Evolutionary conservation across 1,140 invertebrate genomes (phyloP).

Genomic region (Solenopsis fugax): DNA sequence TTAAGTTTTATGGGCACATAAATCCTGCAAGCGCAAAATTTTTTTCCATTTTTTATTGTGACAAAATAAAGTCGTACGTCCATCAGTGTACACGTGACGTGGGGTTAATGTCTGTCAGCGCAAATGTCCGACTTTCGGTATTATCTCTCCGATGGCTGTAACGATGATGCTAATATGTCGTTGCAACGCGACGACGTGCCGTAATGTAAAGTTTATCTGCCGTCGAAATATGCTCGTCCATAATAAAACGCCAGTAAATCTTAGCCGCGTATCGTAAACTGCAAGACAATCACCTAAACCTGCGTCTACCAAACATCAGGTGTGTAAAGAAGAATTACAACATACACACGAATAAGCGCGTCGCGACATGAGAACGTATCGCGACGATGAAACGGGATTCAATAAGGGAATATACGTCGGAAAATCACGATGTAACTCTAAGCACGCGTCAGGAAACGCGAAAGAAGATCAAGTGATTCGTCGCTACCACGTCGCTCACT

Average conservation of each 20-base stretch:
- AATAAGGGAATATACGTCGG: neutral
- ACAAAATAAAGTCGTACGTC: conserved; percentile 40
- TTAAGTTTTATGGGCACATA: conserved; percentile 47
- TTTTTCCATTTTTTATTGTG: conserved; percentile 21
- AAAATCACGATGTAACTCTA: conserved; percentile 42
- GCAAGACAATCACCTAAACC: conserved; percentile 46
- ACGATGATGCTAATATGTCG: conserved; percentile 56
- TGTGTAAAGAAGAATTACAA: conserved; percentile 49
- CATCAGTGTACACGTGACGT: conserved; percentile 11
- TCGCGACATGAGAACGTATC: conserved; percentile 3
- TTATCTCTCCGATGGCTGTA: neutral
- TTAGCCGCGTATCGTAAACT: conserved; percentile 62
- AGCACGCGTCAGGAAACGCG: conserved; percentile 21
- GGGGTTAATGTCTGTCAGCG: conserved; percentile 24
- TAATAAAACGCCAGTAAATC: conserved; percentile 40
- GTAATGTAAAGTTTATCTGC: conserved; percentile 24
- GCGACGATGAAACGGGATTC: neutral
- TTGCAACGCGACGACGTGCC: conserved; percentile 27
- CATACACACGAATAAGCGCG: conserved; percentile 13
- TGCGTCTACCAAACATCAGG: conserved; percentile 28
- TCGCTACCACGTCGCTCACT: conserved; percentile 8
- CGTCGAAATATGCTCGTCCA: neutral
- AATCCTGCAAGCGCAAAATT: neutral
- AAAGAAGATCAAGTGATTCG: conserved; percentile 24
- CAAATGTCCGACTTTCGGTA: conserved; percentile 10